A percentile compares a stretch with the other conserved stretches of the same genome.
Evolutionary conservation across 37 sponge, comb jelly and placozoan species (phyloP).

Genomic region (Cliona cf. orientalis): DNA sequence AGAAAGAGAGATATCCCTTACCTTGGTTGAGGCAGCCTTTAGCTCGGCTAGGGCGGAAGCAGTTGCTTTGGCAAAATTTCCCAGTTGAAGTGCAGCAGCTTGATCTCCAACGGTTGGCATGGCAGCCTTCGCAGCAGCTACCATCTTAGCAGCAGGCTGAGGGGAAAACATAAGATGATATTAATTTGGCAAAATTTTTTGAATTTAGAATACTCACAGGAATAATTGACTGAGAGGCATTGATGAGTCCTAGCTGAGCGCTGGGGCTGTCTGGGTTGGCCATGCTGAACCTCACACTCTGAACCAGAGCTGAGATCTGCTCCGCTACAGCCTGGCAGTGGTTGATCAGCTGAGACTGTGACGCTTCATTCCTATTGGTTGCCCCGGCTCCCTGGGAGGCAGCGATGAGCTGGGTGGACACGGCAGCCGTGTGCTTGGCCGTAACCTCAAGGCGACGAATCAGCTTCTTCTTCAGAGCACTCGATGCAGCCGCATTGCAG

Average conservation of each 20-base stretch:
- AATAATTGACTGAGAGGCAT: conserved; percentile 86
- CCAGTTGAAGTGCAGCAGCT: conserved; percentile 95
- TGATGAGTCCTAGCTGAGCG: conserved; percentile 92
- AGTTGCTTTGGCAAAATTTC: conserved; percentile 96
- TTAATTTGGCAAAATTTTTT: not conserved
- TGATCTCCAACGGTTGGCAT: conserved; percentile 96
- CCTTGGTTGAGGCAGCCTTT: conserved; percentile 86
- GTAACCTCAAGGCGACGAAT: conserved; percentile 89
- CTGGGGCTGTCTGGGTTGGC: conserved; percentile 81
- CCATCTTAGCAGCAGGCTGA: conserved; percentile 88
- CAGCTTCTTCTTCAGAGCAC: conserved; percentile 88
- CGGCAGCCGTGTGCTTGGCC: conserved; percentile 90
- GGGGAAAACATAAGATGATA: not conserved
- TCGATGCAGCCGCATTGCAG: conserved; percentile 52
- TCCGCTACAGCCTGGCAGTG: conserved; percentile 94
- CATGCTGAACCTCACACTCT: conserved; percentile 75
- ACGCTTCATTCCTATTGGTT: conserved; percentile 87
- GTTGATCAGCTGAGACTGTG: conserved; percentile 80
- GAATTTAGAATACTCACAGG: conserved; percentile 47
- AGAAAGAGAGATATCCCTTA: conserved; percentile 14
- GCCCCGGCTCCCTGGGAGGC: conserved; percentile 95
- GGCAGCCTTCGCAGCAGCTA: conserved; percentile 96
- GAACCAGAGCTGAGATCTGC: conserved; percentile 85
- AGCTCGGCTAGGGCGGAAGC: conserved; percentile 90
- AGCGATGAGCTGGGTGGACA: conserved; percentile 93